Evolutionary conservation across 2,888 invertebrate genomes (phyloP).

Genomic region (Melolontha melolontha): DNA sequence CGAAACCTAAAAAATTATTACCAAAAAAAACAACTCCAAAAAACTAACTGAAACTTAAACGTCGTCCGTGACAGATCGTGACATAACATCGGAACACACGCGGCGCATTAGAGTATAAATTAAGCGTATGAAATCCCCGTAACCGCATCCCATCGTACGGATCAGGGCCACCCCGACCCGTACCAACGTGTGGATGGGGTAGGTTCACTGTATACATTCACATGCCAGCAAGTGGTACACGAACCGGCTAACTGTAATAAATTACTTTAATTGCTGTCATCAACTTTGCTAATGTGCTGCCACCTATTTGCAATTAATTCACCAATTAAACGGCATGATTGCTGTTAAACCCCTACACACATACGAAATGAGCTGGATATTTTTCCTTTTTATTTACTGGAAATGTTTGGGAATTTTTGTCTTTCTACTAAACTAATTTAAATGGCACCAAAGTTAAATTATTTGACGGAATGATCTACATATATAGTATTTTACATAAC

Average conservation of each 20-base stretch:
- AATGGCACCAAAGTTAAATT: too few species aligned
- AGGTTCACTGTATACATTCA: constrained; percentile 43
- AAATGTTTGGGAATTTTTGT: too few species aligned
- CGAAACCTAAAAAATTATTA: too few species aligned
- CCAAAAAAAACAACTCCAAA: too few species aligned
- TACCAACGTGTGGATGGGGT: not conserved
- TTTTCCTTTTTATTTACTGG: too few species aligned
- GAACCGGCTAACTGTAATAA: constrained; percentile 57
- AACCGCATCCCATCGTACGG: constrained; percentile 58
- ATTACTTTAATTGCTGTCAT: constrained; percentile 63
- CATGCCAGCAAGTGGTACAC: constrained; percentile 50
- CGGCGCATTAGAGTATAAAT: constrained; percentile 55
- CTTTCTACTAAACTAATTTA: too few species aligned
- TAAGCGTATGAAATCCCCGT: constrained; percentile 61
- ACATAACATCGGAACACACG: constrained; percentile 22
- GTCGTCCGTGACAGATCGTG: too few species aligned
- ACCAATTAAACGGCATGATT: constrained; percentile 50
- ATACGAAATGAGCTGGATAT: not conserved
- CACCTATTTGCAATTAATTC: constrained; percentile 53
- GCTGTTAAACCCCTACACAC: constrained; percentile 24
- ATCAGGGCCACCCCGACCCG: constrained; percentile 40
- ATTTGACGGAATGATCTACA: too few species aligned
- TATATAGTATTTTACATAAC: too few species aligned
- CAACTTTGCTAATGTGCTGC: constrained; percentile 60
- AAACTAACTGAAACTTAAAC: too few species aligned